Percentiles rank a stretch among this genome's conserved stretches.
phyloP scores from a whole-genome alignment of 2,113 vertebrate genomes.

The Garra rufa region DNA sequence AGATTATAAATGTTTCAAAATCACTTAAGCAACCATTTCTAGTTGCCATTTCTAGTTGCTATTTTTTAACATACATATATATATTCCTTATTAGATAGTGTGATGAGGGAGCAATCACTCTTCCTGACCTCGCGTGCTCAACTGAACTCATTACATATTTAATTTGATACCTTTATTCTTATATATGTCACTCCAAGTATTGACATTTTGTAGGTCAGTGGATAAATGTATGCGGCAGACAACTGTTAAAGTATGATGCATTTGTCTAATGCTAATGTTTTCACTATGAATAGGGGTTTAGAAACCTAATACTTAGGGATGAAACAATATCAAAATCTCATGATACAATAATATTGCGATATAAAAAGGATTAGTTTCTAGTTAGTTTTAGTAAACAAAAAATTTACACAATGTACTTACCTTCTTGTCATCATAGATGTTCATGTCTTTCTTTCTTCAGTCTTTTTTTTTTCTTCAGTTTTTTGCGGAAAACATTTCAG shows the following conservation, averaged over 20 bases:
- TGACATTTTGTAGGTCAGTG: background rate
- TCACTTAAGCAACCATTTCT: background rate
- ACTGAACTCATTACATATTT: background rate
- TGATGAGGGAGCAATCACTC: background rate
- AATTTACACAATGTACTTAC: too few species aligned
- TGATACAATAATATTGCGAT: too few species aligned
- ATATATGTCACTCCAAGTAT: constrained; percentile 2
- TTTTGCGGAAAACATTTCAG: too few species aligned
- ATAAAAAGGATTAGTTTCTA: too few species aligned
- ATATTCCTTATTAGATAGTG: background rate
- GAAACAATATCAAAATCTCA: too few species aligned
- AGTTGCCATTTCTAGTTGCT: background rate
- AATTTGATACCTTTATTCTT: background rate
- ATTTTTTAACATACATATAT: background rate
- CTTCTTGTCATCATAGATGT: too few species aligned
- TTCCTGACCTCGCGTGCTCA: background rate
- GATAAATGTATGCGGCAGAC: background rate
- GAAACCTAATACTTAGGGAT: too few species aligned
- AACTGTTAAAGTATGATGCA: background rate
- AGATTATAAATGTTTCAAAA: background rate
- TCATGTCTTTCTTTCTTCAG: too few species aligned
- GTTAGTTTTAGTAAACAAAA: too few species aligned
- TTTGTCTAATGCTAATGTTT: background rate
- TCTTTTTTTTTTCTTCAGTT: too few species aligned
- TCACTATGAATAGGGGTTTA: background rate